These are phyloP conservation scores for Monarcha castaneiventris DNA, from an alignment of 2,113 vertebrate genomes.

Conservation along the genomic window DNA sequence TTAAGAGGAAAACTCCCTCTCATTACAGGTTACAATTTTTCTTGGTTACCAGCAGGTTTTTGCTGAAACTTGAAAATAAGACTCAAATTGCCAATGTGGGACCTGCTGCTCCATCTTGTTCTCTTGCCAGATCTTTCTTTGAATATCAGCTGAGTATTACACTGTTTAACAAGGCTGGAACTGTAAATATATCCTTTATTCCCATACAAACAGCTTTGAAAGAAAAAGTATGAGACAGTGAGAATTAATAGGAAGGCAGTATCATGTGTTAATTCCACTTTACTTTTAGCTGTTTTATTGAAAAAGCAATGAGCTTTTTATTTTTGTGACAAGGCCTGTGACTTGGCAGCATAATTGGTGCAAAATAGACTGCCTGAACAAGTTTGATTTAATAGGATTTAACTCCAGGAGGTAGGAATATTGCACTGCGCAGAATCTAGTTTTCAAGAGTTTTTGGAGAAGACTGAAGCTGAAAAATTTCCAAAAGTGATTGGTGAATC, in stretches of 20 bases:
- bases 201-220: not conserved
- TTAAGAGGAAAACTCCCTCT: not conserved
- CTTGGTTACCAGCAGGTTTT: not conserved
- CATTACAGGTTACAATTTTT: not conserved
- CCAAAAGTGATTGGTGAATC: not conserved
- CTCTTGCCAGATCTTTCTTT: not conserved
- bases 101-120: not conserved
- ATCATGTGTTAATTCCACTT: not conserved
- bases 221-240: not conserved
- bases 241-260: not conserved
- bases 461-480: not conserved
- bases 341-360: not conserved
- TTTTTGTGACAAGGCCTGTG: not conserved
- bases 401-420: not conserved
- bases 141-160: not conserved
- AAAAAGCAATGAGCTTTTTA: not conserved
- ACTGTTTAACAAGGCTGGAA: not conserved
- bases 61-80: slow-evolving; percentile 26
- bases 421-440: not conserved
- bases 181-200: not conserved
- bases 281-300: not conserved
- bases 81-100: not conserved
- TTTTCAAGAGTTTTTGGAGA: not conserved
- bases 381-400: not conserved
- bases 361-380: not conserved